Conservation (phyloP, 2,888 invertebrate species). For the Leptinotarsa rubiginosa region DNA sequence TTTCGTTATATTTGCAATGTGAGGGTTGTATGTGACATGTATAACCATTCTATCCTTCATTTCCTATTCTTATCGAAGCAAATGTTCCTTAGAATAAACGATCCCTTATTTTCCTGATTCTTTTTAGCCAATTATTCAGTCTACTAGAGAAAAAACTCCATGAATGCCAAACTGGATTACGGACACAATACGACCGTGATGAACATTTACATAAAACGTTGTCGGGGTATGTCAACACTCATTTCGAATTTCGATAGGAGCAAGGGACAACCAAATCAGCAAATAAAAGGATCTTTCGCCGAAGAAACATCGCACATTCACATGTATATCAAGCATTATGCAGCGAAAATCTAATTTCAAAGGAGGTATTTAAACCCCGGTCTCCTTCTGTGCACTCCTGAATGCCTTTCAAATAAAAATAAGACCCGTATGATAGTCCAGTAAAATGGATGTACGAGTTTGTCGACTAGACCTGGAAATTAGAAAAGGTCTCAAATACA, state of each 20-base stretch:
- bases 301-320: constrained; percentile 43
- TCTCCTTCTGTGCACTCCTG: constrained; percentile 28
- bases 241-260: constrained; percentile 24
- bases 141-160: constrained; percentile 31
- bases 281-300: constrained; percentile 43
- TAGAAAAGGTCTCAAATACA: too few relatives aligned
- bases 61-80: too few relatives aligned
- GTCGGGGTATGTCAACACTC: constrained; percentile 38
- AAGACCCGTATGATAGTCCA: constrained; percentile 39
- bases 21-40: too few relatives aligned
- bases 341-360: constrained; percentile 50
- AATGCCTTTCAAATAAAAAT: constrained; percentile 41
- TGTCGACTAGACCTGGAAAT: too few relatives aligned
- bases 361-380: constrained; percentile 42
- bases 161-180: constrained; percentile 37
- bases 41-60: too few relatives aligned
- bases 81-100: not conserved
- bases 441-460: too few relatives aligned
- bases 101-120: not conserved
- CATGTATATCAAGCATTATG: constrained; percentile 47
- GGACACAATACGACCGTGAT: constrained; percentile 29
- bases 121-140: not conserved
- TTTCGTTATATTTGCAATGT: too few relatives aligned
- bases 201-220: constrained; percentile 45
- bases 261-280: constrained; percentile 40